Evolutionary conservation across 2,888 invertebrate genomes (phyloP).

Genomic region (Drosophila bunnanda): DNA sequence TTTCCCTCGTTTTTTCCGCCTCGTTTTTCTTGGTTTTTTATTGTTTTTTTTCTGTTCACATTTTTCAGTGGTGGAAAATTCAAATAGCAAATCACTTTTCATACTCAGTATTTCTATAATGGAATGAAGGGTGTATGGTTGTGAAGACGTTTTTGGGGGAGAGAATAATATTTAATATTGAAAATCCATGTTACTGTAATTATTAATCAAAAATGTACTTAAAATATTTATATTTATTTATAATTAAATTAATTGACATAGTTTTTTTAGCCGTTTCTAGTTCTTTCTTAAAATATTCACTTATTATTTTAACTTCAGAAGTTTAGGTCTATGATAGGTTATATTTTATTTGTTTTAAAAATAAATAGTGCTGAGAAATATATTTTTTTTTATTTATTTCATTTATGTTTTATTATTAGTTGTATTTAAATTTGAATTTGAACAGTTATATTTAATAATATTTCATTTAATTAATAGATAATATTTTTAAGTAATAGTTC

Average conservation of each 20-base stretch:
- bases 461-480: too few relatives aligned
- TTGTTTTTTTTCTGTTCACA: slow-evolving; percentile 41
- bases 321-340: not conserved
- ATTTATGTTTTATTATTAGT: not conserved
- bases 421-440: not conserved
- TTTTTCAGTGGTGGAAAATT: slow-evolving; percentile 66
- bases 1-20: slow-evolving; percentile 56
- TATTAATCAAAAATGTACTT: too few relatives aligned
- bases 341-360: not conserved
- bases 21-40: slow-evolving; percentile 42
- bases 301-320: too few relatives aligned
- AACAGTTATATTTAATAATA: too few relatives aligned
- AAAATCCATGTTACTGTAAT: not conserved
- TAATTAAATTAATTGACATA: not conserved
- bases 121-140: not conserved
- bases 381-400: not conserved
- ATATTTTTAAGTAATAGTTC: too few relatives aligned
- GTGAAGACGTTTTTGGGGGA: not conserved
- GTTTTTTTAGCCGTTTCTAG: too few relatives aligned
- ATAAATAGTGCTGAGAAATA: not conserved
- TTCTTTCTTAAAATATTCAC: not conserved
- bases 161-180: not conserved
- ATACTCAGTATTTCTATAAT: not conserved
- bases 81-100: slow-evolving; percentile 76
- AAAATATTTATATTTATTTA: not conserved